Base-by-base conservation (phyloP, 2,888 invertebrate genomes). In the Hyalella azteca region DNA sequence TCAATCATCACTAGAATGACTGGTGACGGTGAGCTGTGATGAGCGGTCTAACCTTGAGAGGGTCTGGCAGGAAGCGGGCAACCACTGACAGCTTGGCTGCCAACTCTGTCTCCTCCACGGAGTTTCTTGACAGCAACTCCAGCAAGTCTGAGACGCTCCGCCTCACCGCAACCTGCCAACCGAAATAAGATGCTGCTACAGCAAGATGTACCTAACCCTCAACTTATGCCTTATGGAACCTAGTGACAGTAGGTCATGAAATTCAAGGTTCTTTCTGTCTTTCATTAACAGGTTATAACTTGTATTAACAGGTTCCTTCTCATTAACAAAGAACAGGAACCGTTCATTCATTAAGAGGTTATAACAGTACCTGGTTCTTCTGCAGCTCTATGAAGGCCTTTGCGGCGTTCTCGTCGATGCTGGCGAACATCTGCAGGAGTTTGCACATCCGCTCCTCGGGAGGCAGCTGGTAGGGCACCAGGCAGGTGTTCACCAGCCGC, bases 321-420 rank as follows among this genome's bases (percentile, higher is more conserved):
- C n/a, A n/a, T n/a, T n/a, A n/a, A n/a, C n/a, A n/a, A n/a, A n/a
- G n/a, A n/a, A n/a, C n/a, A n/a, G n/a, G n/a, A n/a, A n/a, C n/a
- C n/a, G n/a, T n/a, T n/a, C n/a, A n/a, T n/a, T n/a, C n/a, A n/a
- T n/a, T n/a, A n/a, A n/a, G n/a, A n/a, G n/a, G n/a, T n/a, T n/a
- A n/a, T n/a, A n/a, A n/a, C n/a, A 19, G 13, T n/a, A 95, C 89
- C 87, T 96, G 95, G 89, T 95, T 94, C 87, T 96, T 97, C 87
- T 97, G 95, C 81, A 98, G 89, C 88, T 98, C 97, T 87, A 96
- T 92, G 87, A 95, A 94, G 3, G 95, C 95, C 89, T 96, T 97
- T 0, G 95, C 94, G 0, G 97, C 97, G 88, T 97, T 94, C 85
- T 97, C 95, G 87, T 98, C 98, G 45, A 98, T 93, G 66, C 97